Conservation (phyloP, 2,888 invertebrate genomes). For the Cerastis rubricosa region DNA sequence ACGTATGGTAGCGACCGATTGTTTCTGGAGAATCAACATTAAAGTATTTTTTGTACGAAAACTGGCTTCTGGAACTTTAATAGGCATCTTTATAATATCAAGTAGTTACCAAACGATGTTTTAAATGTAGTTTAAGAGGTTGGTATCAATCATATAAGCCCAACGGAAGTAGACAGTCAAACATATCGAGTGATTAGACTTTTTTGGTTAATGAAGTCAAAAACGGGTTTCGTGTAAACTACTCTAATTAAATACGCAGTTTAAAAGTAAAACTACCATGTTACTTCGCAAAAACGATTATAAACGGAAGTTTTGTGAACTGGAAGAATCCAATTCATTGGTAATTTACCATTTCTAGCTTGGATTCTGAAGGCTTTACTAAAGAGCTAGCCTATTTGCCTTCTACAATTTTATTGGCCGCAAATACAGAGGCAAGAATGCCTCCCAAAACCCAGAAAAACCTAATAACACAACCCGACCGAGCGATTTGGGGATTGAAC, state of each 20-base stretch:
- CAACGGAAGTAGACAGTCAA: constrained; percentile 56
- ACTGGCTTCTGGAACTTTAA: constrained; percentile 19
- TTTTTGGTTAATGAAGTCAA: constrained; percentile 59
- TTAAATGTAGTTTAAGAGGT: constrained; percentile 33
- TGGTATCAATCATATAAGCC: constrained; percentile 47
- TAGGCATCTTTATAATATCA: constrained; percentile 32
- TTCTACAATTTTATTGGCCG: neutral
- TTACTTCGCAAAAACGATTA: constrained; percentile 53
- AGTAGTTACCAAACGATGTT: constrained; percentile 24
- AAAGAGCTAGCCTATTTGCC: neutral
- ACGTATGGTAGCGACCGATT: constrained; percentile 41
- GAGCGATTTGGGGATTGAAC: neutral
- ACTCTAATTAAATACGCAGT: constrained; percentile 53
- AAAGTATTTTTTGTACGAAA: constrained; percentile 25
- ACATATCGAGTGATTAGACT: constrained; percentile 46
- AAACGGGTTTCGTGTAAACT: constrained; percentile 48
- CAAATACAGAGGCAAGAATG: neutral
- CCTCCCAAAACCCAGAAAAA: too few relatives aligned
- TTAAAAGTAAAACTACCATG: constrained; percentile 39
- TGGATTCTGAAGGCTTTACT: neutral
- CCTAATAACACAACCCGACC: neutral
- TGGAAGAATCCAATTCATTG: constrained; percentile 32
- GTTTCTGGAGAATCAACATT: constrained; percentile 38
- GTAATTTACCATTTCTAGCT: neutral
- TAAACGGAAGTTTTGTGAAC: constrained; percentile 27